Base-by-base conservation (phyloP, 2,113 vertebrate genomes). In the Corydoras maculifer region DNA sequence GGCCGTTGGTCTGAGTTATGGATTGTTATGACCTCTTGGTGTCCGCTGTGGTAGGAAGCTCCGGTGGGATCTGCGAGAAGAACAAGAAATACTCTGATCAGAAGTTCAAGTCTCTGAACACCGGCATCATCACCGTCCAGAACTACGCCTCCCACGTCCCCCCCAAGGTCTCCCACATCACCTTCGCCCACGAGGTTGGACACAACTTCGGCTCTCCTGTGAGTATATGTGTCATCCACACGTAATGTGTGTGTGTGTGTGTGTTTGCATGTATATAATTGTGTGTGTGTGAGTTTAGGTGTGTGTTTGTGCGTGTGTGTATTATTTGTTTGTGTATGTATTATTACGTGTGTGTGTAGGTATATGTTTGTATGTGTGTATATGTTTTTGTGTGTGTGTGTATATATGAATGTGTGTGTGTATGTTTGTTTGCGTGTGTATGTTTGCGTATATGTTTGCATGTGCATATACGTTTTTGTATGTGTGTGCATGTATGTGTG, bases 191-290 rank as follows among this genome's bases (percentile, higher is more conserved):
- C 77, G 97, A 99, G 82, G 93, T 99, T 61, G 97, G 97, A 59
- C 97, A 99, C 88, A 99, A 98, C 86, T 98, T 99, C 83, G 97
- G 96, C 67, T 99, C 97, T 30, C 95, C 95, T 78, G 97, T 99
- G 87, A 95, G 95, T 92, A 80, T 25, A 25, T 25, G 2, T 25
- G 18, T 2, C 31, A 14, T 35, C 62, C 54, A 31, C 54, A 3
- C 13, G 29, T 66, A 35, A 35, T 35, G 15, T 32, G 4, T 55
- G 18, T 25, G 18, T 25, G 18, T 25, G 18, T 25, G n/a, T n/a
- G n/a, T n/a, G n/a, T 4, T 54, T 54, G 53, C 3, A 54, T 5
- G 18, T 25, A 25, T 25, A 25, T 25, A 25, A 25, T 25, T 25
- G 18, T 25, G 18, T 25, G 18, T 25, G 18, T 25, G 18, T 25